Evolutionary conservation across 2,797 vertebrate species (phyloP).

Genomic region (Apodemus agrarius): DNA sequence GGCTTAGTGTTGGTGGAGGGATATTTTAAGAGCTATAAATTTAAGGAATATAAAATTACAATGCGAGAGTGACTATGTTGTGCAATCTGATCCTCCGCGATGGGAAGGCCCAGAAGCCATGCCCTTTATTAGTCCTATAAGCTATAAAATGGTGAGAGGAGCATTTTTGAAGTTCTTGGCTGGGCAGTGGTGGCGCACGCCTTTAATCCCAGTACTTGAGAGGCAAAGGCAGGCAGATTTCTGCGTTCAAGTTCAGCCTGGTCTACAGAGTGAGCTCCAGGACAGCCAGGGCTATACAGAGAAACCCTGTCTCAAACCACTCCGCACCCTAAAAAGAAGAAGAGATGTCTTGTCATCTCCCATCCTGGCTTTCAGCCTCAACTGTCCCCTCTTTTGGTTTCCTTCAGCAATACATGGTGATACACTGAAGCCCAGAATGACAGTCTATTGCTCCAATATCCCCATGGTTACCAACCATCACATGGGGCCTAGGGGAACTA

Average conservation of each 20-base stretch:
- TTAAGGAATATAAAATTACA: not conserved
- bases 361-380: not conserved
- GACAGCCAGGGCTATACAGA: too few relatives aligned
- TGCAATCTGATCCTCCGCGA: not conserved
- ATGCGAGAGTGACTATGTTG: not conserved
- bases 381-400: not conserved
- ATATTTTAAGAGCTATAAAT: not conserved
- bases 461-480: not conserved
- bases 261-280: too few relatives aligned
- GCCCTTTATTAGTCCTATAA: not conserved
- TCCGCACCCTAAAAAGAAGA: too few relatives aligned
- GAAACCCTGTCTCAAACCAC: too few relatives aligned
- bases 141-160: not conserved
- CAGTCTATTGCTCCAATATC: fast-evolving
- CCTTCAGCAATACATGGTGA: not conserved
- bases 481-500: not conserved
- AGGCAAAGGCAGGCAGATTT: too few relatives aligned
- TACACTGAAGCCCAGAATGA: too few relatives aligned
- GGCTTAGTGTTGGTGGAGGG: not conserved
- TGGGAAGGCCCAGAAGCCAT: not conserved
- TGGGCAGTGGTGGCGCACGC: too few relatives aligned
- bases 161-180: not conserved
- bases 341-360: not conserved
- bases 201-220: too few relatives aligned
- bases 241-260: too few relatives aligned